Conservation (phyloP, 1,140 invertebrate species). For the Ips typographus region DNA sequence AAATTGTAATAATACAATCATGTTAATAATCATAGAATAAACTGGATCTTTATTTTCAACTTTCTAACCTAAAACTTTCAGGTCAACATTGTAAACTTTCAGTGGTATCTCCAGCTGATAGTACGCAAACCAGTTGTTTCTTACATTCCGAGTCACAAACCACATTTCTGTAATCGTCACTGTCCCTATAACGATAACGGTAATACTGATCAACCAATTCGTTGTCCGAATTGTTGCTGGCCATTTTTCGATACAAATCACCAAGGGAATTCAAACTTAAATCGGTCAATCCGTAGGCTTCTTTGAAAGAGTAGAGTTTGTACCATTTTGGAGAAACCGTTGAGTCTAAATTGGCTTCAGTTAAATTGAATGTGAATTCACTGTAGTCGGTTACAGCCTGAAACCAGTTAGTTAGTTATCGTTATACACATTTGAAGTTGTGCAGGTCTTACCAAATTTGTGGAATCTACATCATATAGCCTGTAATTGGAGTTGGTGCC, state of each 20-base stretch:
- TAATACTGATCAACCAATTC: conserved; percentile 43
- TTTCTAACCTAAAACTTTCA: conserved; percentile 9
- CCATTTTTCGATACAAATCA: conserved; percentile 57
- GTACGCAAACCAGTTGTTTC: conserved; percentile 58
- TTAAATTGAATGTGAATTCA: conserved; percentile 79
- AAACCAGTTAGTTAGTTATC: conserved; percentile 4
- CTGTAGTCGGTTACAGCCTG: conserved; percentile 68
- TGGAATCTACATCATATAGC: conserved; percentile 67
- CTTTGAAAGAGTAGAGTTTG: conserved; percentile 67
- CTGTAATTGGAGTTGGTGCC: conserved; percentile 80
- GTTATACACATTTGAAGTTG: background rate
- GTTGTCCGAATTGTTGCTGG: conserved; percentile 44
- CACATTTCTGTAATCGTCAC: conserved; percentile 55
- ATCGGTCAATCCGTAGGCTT: conserved; percentile 61
- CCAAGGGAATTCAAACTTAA: conserved; percentile 55
- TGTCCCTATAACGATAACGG: conserved; percentile 48
- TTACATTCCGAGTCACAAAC: conserved; percentile 62
- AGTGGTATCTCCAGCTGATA: conserved; percentile 58
- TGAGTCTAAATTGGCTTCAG: conserved; percentile 65
- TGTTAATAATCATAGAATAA: too few relatives aligned
- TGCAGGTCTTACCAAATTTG: conserved; percentile 59
- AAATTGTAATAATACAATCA: too few relatives aligned
- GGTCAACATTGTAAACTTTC: conserved; percentile 58
- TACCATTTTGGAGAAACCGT: conserved; percentile 58
- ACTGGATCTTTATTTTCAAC: too few relatives aligned